A percentile compares a stretch with the other conserved stretches of the same genome.
phyloP scores from a whole-genome alignment of 2,888 invertebrate species.

The Euclidia mi region DNA sequence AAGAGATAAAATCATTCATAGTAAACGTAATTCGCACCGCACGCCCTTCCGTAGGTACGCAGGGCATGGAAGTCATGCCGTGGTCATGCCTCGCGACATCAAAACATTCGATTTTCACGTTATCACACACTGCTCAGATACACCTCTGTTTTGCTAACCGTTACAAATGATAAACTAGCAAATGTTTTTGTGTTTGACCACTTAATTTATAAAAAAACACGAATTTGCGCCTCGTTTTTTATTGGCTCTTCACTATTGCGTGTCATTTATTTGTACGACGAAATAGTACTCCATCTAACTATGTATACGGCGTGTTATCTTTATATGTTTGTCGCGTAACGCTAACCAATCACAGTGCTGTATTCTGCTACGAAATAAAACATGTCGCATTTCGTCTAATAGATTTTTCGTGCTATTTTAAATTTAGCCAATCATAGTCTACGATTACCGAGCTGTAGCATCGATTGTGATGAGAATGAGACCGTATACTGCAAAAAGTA shows the following conservation, averaged over 20 bases:
- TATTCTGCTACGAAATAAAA: slow-evolving; percentile 40
- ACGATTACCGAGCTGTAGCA: slow-evolving; percentile 35
- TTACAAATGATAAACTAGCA: slow-evolving; percentile 69
- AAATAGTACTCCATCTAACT: slow-evolving; percentile 73
- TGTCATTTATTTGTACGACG: slow-evolving; percentile 88
- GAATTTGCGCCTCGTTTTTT: slow-evolving; percentile 88
- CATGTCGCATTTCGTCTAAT: slow-evolving; percentile 42
- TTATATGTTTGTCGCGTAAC: slow-evolving; percentile 52
- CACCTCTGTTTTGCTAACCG: slow-evolving; percentile 60
- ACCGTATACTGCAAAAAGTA: slow-evolving; percentile 27
- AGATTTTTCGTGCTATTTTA: slow-evolving; percentile 36
- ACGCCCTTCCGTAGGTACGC: slow-evolving; percentile 88
- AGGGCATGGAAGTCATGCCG: slow-evolving; percentile 90
- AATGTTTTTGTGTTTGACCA: slow-evolving; percentile 76
- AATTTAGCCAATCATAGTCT: slow-evolving; percentile 53
- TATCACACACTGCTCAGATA: slow-evolving; percentile 66
- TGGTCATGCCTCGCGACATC: slow-evolving; percentile 82
- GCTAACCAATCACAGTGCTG: slow-evolving; percentile 51
- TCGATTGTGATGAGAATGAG: slow-evolving; percentile 51
- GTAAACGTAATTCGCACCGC: slow-evolving; percentile 88
- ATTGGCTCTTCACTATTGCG: slow-evolving; percentile 87
- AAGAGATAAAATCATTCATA: slow-evolving; percentile 90
- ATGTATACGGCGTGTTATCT: slow-evolving; percentile 56
- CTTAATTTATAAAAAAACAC: slow-evolving; percentile 81
- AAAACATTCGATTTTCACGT: slow-evolving; percentile 81